phyloP scores from a whole-genome alignment of 2,113 vertebrate genomes.

The Hassar affinis region DNA sequence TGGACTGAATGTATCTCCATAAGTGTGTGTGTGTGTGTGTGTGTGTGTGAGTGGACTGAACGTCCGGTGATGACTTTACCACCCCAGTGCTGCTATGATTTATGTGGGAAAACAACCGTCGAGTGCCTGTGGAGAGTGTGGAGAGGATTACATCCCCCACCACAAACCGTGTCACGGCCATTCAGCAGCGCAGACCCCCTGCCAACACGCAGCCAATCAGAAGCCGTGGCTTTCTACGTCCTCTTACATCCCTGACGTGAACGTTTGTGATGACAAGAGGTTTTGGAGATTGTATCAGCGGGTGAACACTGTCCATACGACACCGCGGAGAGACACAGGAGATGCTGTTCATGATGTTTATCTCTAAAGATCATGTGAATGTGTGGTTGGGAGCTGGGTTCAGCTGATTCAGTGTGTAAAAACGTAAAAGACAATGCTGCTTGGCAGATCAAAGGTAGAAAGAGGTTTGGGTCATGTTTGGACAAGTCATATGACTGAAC shows the following conservation, averaged over 20 bases:
- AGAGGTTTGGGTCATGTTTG: background rate
- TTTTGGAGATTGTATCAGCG: slow-evolving; percentile 8
- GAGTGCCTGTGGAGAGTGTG: slow-evolving; percentile 72
- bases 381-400: too few species aligned
- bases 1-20: background rate
- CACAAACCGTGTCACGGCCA: slow-evolving; percentile 68
- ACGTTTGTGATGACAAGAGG: slow-evolving; percentile 44
- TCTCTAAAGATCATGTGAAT: background rate
- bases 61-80: slow-evolving; percentile 76
- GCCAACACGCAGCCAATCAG: slow-evolving; percentile 67
- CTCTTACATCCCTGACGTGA: slow-evolving; percentile 47
- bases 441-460: background rate
- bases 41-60: slow-evolving; percentile 53
- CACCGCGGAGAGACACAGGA: slow-evolving; percentile 1
- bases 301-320: background rate
- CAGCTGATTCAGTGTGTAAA: background rate
- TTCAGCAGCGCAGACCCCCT: slow-evolving; percentile 66
- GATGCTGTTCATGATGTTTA: slow-evolving; percentile 18
- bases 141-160: slow-evolving; percentile 72
- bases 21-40: slow-evolving; percentile 10
- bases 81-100: slow-evolving; percentile 75
- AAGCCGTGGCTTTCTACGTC: slow-evolving; percentile 32
- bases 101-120: slow-evolving; percentile 75
- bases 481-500: background rate
- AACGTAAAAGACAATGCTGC: background rate